Evolutionary conservation across 2,113 vertebrate genomes (phyloP).

Genomic region (Vulpes lagopus): DNA sequence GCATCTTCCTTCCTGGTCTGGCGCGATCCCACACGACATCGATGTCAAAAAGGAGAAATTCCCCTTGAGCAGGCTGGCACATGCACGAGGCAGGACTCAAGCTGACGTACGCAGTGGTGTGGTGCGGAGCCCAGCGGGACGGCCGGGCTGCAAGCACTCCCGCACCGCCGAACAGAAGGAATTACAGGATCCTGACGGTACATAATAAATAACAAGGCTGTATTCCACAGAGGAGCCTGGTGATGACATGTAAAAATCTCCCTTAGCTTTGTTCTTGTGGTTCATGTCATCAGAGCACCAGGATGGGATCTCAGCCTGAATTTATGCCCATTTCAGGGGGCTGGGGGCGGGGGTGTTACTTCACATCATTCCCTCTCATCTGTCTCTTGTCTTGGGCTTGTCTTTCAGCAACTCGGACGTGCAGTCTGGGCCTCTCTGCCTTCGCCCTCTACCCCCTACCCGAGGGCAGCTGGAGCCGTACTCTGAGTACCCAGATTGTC

Average conservation of each 20-base stretch:
- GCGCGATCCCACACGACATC: background rate
- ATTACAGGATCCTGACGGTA: fast-evolving
- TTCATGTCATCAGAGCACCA: background rate
- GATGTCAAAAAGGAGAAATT: background rate
- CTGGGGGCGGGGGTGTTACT: fast-evolving
- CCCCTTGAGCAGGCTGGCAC: background rate
- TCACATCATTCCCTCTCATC: background rate
- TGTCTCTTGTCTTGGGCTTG: background rate
- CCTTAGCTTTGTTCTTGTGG: background rate
- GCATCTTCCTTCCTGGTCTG: background rate
- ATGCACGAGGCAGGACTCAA: background rate
- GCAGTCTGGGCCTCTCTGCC: background rate
- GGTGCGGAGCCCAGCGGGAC: background rate
- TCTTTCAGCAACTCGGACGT: fast-evolving
- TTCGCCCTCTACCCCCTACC: background rate
- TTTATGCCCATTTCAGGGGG: background rate
- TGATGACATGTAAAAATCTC: conserved; percentile 45
- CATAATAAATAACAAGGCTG: background rate
- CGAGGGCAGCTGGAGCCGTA: fast-evolving
- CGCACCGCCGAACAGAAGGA: background rate
- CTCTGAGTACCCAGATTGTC: background rate
- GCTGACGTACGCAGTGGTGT: fast-evolving
- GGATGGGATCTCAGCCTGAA: background rate
- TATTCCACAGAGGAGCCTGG: background rate
- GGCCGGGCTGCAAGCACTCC: background rate